Conservation (phyloP, 2,888 invertebrate species). For the Apotomis turbidana region DNA sequence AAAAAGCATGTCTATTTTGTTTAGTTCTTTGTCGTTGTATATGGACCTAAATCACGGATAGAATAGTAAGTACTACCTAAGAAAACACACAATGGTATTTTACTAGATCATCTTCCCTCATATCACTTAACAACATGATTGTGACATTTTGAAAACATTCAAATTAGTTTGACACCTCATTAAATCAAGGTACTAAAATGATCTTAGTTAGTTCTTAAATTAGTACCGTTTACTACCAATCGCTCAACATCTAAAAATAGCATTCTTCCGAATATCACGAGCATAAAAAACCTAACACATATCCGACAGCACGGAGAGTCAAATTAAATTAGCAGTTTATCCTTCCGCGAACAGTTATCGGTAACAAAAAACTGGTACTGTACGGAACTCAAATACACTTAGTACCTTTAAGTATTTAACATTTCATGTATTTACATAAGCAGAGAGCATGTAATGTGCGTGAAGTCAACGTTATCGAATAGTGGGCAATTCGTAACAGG, state of each 20-base stretch:
- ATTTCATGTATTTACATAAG: slow-evolving; percentile 23
- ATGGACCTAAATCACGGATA: too few relatives aligned
- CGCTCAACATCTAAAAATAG: slow-evolving; percentile 20
- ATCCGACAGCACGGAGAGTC: slow-evolving; percentile 27
- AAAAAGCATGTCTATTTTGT: too few relatives aligned
- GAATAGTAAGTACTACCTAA: too few relatives aligned
- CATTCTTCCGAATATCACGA: slow-evolving; percentile 30
- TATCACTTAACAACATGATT: not conserved
- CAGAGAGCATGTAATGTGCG: slow-evolving; percentile 30
- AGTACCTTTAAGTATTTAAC: not conserved
- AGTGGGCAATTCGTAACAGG: slow-evolving; percentile 5
- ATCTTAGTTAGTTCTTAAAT: too few relatives aligned
- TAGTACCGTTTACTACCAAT: not conserved
- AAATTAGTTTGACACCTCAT: slow-evolving; percentile 15
- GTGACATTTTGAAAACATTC: not conserved
- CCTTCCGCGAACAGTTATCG: slow-evolving; percentile 5
- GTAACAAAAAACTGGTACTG: not conserved
- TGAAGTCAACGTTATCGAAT: slow-evolving; percentile 20
- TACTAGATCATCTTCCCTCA: too few relatives aligned
- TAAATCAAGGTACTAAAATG: slow-evolving; percentile 3
- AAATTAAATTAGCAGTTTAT: slow-evolving; percentile 37
- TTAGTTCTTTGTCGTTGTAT: too few relatives aligned
- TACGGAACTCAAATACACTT: not conserved
- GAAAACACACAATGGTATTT: too few relatives aligned
- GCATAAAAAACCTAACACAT: slow-evolving; percentile 9